A percentile compares a stretch with the other conserved stretches of the same genome.
phyloP scores from a whole-genome alignment of 1,140 invertebrate genomes.

The Meloidogyne chitwoodi region DNA sequence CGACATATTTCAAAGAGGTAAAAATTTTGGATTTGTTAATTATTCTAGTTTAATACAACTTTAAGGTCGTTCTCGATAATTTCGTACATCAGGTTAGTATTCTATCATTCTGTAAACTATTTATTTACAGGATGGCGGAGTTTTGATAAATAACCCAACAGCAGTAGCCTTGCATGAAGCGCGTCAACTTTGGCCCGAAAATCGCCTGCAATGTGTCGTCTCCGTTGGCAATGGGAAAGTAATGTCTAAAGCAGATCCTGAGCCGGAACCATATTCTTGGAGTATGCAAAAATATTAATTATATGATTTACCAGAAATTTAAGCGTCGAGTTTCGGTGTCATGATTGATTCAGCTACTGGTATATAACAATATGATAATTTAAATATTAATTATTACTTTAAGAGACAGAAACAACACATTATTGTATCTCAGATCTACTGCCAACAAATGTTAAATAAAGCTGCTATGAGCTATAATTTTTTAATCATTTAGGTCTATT shows the following conservation, averaged over 20 bases:
- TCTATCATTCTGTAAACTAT: conserved; percentile 3
- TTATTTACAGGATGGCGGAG: conserved; percentile 72
- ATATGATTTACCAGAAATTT: conserved; percentile 2
- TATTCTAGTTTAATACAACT: background rate
- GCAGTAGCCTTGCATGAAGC: conserved; percentile 83
- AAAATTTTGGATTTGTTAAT: conserved; percentile 63
- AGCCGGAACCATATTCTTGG: background rate
- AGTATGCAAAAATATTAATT: conserved; percentile 17
- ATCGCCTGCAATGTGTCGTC: conserved; percentile 75
- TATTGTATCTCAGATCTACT: conserved; percentile 76
- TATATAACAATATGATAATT: conserved; percentile 57
- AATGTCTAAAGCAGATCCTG: conserved; percentile 50
- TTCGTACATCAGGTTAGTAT: conserved; percentile 9
- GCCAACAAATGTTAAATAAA: conserved; percentile 60
- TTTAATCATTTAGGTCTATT: conserved; percentile 67
- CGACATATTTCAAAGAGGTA: conserved; percentile 86
- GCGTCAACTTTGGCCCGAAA: conserved; percentile 76
- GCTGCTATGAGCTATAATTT: too few species aligned
- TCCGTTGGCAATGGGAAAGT: conserved; percentile 73
- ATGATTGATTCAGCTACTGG: conserved; percentile 84
- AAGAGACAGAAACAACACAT: conserved; percentile 66
- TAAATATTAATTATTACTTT: conserved; percentile 47
- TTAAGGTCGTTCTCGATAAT: conserved; percentile 11
- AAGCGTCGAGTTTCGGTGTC: conserved; percentile 72
- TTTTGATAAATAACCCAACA: conserved; percentile 84